phyloP scores from a whole-genome alignment of 2,113 vertebrate genomes.

The Anoplopoma fimbria region DNA sequence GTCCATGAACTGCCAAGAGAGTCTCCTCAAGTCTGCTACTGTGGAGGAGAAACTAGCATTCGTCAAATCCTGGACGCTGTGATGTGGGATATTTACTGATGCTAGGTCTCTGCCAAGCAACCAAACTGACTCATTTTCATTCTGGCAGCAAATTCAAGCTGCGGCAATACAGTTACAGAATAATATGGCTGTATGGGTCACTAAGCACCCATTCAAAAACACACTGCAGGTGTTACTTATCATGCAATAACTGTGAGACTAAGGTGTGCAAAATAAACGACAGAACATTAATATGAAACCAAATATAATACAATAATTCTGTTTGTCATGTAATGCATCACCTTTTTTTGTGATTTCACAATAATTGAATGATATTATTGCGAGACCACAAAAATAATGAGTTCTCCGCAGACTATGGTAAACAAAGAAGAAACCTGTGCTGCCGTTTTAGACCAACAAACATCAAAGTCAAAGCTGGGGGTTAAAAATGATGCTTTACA shows the following conservation, averaged over 20 bases:
- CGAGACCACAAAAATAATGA: slow-evolving; percentile 3
- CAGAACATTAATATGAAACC: neutral
- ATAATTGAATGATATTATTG: neutral
- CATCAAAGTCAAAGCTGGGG: neutral
- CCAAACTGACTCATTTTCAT: slow-evolving; percentile 48
- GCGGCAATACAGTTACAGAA: slow-evolving; percentile 29
- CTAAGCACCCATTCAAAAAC: slow-evolving; percentile 2
- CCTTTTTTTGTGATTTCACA: neutral
- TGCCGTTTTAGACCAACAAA: neutral
- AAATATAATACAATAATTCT: neutral
- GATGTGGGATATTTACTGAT: slow-evolving; percentile 50
- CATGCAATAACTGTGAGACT: neutral
- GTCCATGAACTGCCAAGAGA: slow-evolving; percentile 40
- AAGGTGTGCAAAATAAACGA: neutral
- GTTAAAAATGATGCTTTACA: neutral
- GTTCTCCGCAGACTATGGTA: neutral
- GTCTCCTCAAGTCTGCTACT: slow-evolving; percentile 30
- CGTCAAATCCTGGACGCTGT: slow-evolving; percentile 23
- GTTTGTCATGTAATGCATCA: neutral
- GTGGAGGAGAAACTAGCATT: slow-evolving; percentile 37
- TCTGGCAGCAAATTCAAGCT: slow-evolving; percentile 33
- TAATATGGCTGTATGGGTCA: slow-evolving; percentile 29
- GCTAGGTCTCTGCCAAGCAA: slow-evolving; percentile 41
- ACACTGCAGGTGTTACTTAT: slow-evolving; percentile 11
- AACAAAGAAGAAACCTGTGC: slow-evolving; percentile 2